Evolutionary conservation across 2,113 vertebrate genomes (phyloP), one percentile per base, ranked within the genome.

Genomic region (Platichthys stellatus): DNA sequence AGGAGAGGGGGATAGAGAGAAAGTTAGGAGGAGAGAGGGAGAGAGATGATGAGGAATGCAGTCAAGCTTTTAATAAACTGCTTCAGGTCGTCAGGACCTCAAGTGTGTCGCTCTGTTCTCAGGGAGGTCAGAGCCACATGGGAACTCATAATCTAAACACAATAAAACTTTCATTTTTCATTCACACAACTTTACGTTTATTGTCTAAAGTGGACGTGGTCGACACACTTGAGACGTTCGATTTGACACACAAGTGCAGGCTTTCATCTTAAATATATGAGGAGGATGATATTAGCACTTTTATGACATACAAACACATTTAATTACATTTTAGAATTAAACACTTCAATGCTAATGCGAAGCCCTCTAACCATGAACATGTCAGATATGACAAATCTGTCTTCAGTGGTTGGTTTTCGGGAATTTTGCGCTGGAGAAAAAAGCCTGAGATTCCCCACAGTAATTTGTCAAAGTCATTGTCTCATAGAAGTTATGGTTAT

Each of bases 21-120:
- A 76, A 81, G 76, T 82, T 78, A 70, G 79, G 80, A 60, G 76
- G 53, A 68, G 9, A 45, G 38, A 63, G 62, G 21, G 57, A 58
- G 57, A 78, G 17, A 53, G 75, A 73, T 72, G 78, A 84, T 82
- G 78, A 88, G 72, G 79, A 72, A 63, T 43, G 57, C 58, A 72
- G 72, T 75, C 75, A 63, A 67, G 73, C 56, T 83, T 81, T 83
- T 57, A 74, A 83, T 45, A 40, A 45, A 60, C 12, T 59, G 72
- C 69, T 73, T 72, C 20, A n/a, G 14, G 23, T 11, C 56, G 20
- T 68, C 73, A 64, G 63, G 49, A 79, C 40, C 66, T 85, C 68
- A 71, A 64, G 63, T 70, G 75, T 84, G 74, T 63, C 20, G 11
- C 6, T 72, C 13, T 47, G 26, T 71, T 67, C 18, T 43, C 14